A percentile compares a stretch with the other conserved stretches of the same genome.
Conservation (phyloP, 2,888 invertebrate species). For the Alitta virens region DNA sequence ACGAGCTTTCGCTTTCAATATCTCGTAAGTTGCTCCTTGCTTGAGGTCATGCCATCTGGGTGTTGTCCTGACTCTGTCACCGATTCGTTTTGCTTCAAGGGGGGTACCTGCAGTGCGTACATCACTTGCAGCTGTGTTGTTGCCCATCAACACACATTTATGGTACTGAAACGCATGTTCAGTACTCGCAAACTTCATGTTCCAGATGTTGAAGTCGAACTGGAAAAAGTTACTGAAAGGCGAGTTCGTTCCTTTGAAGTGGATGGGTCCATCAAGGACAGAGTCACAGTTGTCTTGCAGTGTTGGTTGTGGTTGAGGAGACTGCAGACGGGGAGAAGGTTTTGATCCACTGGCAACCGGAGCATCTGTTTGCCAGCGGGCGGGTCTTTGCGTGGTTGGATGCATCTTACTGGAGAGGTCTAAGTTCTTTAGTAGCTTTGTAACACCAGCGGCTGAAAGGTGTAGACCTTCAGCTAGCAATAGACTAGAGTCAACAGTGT, state of each 20-base stretch:
- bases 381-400: too few relatives aligned
- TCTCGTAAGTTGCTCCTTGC: neutral
- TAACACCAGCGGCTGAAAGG: too few relatives aligned
- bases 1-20: neutral
- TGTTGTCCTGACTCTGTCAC: neutral
- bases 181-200: neutral
- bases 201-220: neutral
- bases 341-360: too few relatives aligned
- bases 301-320: too few relatives aligned
- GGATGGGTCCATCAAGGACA: neutral
- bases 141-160: neutral
- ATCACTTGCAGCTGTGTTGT: neutral
- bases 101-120: neutral
- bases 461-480: too few relatives aligned
- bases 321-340: too few relatives aligned
- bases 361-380: too few relatives aligned
- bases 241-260: neutral
- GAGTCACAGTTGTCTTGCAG: too few relatives aligned
- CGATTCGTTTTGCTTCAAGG: neutral
- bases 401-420: too few relatives aligned
- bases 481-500: too few relatives aligned
- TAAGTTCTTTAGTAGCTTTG: too few relatives aligned
- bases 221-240: neutral
- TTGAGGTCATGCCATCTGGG: slow-evolving; percentile 1
- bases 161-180: neutral